Conservation (phyloP, 2,888 invertebrate genomes). For the Esperia sulphurella region DNA sequence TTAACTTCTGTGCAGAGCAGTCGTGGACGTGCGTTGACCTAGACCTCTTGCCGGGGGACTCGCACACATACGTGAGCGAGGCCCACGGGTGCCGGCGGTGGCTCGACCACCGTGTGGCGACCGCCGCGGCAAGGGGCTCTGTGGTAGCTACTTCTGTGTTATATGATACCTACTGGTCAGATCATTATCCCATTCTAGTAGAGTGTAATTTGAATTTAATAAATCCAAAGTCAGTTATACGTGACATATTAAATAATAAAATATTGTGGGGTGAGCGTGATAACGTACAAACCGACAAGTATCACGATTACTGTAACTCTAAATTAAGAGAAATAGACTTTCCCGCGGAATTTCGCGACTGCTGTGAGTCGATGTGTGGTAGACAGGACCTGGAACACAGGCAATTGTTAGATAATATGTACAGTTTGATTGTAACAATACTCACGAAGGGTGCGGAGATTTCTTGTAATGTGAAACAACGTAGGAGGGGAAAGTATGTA, state of each 20-base stretch:
- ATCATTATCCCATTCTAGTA: background rate
- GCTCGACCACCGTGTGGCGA: conserved; percentile 1
- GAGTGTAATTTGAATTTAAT: background rate
- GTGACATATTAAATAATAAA: background rate
- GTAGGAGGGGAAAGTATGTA: background rate
- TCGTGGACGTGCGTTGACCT: conserved; percentile 19
- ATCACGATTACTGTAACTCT: background rate
- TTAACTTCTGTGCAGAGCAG: conserved; percentile 18
- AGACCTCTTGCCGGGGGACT: conserved; percentile 7
- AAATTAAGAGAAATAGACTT: background rate
- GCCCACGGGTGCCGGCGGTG: conserved; percentile 3
- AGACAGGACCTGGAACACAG: background rate
- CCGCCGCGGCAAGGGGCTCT: background rate
- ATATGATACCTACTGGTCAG: background rate
- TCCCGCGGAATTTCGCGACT: background rate
- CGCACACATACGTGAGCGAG: conserved; percentile 20
- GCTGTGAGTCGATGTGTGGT: background rate
- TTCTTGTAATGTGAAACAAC: background rate
- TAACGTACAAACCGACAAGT: background rate
- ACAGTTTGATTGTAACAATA: background rate
- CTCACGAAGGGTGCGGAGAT: background rate
- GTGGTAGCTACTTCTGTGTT: background rate
- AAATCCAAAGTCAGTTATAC: background rate
- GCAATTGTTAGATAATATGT: background rate
- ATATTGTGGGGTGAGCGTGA: background rate